Evolutionary conservation across 2,797 vertebrate species (phyloP), one percentile per base, ranked within the genome.

Genomic region (Cygnus olor): DNA sequence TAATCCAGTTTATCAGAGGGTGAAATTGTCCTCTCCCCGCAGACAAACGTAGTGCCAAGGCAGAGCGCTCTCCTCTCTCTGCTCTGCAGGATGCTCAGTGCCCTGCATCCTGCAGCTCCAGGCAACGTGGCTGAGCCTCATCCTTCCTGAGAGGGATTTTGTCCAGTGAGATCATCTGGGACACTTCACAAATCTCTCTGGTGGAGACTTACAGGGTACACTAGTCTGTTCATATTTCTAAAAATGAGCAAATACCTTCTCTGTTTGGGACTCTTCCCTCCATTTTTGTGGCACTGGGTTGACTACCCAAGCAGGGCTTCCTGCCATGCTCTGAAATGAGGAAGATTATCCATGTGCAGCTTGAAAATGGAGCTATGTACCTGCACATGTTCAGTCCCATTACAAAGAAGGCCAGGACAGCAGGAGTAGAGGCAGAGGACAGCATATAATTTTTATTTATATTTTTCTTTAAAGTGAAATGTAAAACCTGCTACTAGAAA

Each of bases 381-480:
- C 78, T 49, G 57, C 70, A 90, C 64, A 51, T 70, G 49, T 69
- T 92, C 89, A 80, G 22, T 85, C 79, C 72, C 88, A 79, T 90
- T 80, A 74, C 15, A 80, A 54, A n/a, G 53, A 94, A 95, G 94
- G 76, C 68, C 69, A 56, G 79, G 88, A 85, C 58, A 82, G 90
- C 45, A 70, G 44, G 38, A 74, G 34, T 4, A 45, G 68, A 81
- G 44, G 27, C 34, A 25, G 51, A 88, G 58, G 47, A 86, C 58
- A 82, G 21, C n/a, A 25, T 80, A 34, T 47, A 92, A 78, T 45
- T 47, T 6, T 21, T 54, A 44, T 88, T 91, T 92, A 91, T 89
- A 38, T 38, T 38, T 72, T 93, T 77, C 38, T 38, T 38, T 38
- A 38, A 90, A 80, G 42, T 70, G 78, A 72, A 96, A 94, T 94